Percentiles rank a stretch among this genome's conserved stretches.
These are phyloP conservation scores for Anneissia japonica DNA, from an alignment of 35 echinoderm and acorn worm genomes.

Conservation along the genomic window DNA sequence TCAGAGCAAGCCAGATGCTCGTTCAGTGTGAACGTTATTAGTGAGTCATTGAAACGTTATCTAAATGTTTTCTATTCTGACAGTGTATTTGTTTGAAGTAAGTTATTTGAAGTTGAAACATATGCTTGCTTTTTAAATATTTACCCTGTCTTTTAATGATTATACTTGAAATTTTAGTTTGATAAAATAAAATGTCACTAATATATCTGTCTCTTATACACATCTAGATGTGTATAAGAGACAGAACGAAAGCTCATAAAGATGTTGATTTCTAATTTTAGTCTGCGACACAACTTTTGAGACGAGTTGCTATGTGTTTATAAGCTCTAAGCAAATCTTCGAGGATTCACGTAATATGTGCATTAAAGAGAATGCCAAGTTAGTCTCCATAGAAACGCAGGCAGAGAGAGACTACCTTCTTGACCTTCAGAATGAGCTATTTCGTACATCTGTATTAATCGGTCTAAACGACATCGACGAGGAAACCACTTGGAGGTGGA, in stretches of 20 bases:
- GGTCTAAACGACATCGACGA: not conserved
- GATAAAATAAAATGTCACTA: no score
- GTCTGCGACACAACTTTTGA: not conserved
- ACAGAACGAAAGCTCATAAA: no score
- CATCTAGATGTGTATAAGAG: no score
- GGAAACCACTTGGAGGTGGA: not conserved
- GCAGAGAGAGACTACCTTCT: not conserved
- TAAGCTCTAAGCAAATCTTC: not conserved
- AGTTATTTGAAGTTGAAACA: no score
- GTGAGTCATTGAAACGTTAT: not conserved
- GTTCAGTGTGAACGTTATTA: not conserved
- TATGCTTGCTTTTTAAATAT: no score
- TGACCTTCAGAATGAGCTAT: not conserved
- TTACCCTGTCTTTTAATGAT: no score
- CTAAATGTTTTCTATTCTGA: no score
- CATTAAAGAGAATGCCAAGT: not conserved
- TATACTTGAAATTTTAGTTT: no score
- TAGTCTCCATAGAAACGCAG: not conserved
- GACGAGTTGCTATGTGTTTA: not conserved
- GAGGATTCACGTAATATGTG: not conserved
- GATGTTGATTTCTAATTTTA: not conserved
- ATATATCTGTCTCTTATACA: no score
- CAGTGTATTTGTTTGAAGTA: no score
- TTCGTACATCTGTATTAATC: not conserved
- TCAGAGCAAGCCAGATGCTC: not conserved